These are phyloP conservation scores for Cheilosia vulpina DNA, from an alignment of 2,888 invertebrate species.

Conservation along the genomic window DNA sequence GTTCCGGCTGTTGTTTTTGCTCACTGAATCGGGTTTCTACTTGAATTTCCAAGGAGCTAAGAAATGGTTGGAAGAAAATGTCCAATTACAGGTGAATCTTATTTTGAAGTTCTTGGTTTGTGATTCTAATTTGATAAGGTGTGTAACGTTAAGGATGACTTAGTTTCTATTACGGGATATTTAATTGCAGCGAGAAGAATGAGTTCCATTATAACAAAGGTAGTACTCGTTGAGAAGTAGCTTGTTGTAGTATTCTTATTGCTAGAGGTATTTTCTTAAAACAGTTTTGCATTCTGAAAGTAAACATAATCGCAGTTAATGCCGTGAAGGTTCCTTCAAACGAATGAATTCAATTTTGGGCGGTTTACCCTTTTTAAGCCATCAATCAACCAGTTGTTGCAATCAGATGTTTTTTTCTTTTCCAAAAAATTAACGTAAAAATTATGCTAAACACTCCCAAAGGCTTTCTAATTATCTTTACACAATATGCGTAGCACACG, in stretches of 20 bases:
- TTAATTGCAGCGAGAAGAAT: constrained; percentile 75
- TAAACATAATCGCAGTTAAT: too few relatives aligned
- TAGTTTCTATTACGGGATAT: constrained; percentile 77
- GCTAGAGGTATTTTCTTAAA: not conserved
- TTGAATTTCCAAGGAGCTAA: constrained; percentile 97
- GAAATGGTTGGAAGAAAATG: constrained; percentile 93
- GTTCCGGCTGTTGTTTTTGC: constrained; percentile 92
- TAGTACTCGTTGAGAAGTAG: constrained; percentile 60
- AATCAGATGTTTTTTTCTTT: too few relatives aligned
- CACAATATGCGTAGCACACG: too few relatives aligned
- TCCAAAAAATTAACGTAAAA: too few relatives aligned
- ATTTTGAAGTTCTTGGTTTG: not conserved
- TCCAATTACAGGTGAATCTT: constrained; percentile 86
- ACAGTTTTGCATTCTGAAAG: too few relatives aligned
- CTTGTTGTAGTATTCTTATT: not conserved
- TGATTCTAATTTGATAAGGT: constrained; percentile 17
- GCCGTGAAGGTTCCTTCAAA: not conserved
- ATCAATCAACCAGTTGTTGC: too few relatives aligned
- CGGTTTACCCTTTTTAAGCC: too few relatives aligned
- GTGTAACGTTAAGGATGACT: constrained; percentile 71
- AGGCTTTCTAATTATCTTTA: too few relatives aligned
- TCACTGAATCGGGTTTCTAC: constrained; percentile 95
- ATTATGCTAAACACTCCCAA: too few relatives aligned
- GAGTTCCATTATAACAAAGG: constrained; percentile 73
- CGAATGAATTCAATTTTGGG: too few relatives aligned